phyloP scores from a whole-genome alignment of 2,888 invertebrate genomes.

The Erebia epiphron region DNA sequence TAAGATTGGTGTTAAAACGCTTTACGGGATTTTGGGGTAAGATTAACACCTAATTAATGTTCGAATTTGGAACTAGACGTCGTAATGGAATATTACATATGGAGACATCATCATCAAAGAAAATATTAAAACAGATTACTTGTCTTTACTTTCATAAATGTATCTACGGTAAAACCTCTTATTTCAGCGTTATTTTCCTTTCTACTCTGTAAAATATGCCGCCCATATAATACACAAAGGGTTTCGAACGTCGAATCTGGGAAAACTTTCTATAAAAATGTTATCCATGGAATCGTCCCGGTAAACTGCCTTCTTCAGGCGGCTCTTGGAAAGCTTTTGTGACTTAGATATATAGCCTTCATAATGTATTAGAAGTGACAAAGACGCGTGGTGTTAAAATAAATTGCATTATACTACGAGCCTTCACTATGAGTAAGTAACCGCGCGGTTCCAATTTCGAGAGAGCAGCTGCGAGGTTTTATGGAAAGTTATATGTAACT shows the following conservation, averaged over 20 bases:
- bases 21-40: slow-evolving; percentile 1
- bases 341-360: slow-evolving; percentile 15
- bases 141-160: not conserved
- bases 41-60: not conserved
- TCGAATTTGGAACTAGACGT: not conserved
- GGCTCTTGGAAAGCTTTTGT: slow-evolving; percentile 32
- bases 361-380: slow-evolving; percentile 21
- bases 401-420: not conserved
- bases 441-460: not conserved
- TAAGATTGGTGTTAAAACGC: slow-evolving; percentile 20
- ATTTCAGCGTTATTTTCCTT: slow-evolving; percentile 6
- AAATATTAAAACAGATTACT: not conserved
- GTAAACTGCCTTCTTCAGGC: slow-evolving; percentile 30
- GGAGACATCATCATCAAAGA: not conserved
- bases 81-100: no score
- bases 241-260: slow-evolving; percentile 6
- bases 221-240: slow-evolving; percentile 14
- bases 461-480: not conserved
- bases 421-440: not conserved
- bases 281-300: slow-evolving; percentile 29
- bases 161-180: not conserved
- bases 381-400: slow-evolving; percentile 16
- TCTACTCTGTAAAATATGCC: slow-evolving; percentile 2
- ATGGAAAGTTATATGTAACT: slow-evolving; percentile 8
- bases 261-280: slow-evolving; percentile 27